phyloP scores from a whole-genome alignment of 2,113 vertebrate species.

The Herpailurus yagouaroundi region DNA sequence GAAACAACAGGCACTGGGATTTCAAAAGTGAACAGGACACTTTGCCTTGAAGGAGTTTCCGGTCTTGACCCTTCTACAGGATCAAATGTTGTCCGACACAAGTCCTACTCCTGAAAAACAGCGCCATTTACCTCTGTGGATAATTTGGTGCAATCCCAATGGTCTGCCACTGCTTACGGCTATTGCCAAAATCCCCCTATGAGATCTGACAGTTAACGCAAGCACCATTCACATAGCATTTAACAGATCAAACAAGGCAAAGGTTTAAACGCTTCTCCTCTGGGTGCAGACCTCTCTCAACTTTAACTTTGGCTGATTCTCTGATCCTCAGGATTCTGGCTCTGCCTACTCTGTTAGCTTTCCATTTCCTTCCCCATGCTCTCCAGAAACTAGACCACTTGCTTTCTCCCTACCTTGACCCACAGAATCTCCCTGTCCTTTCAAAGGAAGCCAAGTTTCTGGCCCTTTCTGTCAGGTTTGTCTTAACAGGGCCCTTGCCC shows the following conservation, averaged over 20 bases:
- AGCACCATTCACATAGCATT: not conserved
- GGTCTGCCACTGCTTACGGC: not conserved
- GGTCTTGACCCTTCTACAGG: not conserved
- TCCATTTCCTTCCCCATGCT: not conserved
- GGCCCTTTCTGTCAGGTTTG: not conserved
- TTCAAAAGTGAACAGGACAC: not conserved
- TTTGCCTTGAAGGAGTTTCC: not conserved
- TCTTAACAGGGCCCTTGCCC: not conserved
- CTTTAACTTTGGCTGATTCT: not conserved
- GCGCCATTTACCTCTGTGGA: not conserved
- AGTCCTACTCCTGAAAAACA: not conserved
- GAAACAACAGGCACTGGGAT: not conserved
- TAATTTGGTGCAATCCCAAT: not conserved
- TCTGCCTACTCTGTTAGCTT: not conserved
- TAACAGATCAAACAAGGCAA: not conserved
- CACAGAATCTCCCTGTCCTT: not conserved
- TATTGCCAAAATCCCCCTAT: not conserved
- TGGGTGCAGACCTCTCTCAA: not conserved
- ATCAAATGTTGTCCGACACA: not conserved
- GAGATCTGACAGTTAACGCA: not conserved
- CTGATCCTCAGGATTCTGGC: not conserved
- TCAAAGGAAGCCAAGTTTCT: not conserved
- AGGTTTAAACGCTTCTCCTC: not conserved
- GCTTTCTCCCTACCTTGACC: not conserved
- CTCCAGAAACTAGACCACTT: not conserved